Conservation (phyloP, 1,140 invertebrate species). For the Microplitis mediator region DNA sequence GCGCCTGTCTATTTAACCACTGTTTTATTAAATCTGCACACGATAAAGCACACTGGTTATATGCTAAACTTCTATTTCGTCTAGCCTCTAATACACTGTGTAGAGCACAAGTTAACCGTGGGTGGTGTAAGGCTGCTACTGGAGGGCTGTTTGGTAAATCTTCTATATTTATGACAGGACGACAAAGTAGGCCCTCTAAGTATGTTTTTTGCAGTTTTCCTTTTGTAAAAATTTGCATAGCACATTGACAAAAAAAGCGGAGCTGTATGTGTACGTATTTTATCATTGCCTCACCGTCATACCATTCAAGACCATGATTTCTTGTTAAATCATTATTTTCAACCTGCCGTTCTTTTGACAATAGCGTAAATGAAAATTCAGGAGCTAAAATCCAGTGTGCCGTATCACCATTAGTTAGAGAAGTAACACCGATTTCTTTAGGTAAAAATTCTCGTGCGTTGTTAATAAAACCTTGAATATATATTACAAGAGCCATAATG, state of each 20-base stretch:
- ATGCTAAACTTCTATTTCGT: background rate
- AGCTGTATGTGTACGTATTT: no score
- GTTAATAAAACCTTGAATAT: no score
- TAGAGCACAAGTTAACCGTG: background rate
- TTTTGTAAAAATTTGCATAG: no score
- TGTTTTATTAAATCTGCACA: no score
- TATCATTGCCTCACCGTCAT: background rate
- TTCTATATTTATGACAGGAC: no score
- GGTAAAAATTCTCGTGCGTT: no score
- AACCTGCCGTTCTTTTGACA: background rate
- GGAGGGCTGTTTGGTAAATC: background rate
- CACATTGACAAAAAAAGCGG: no score
- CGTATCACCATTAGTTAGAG: background rate
- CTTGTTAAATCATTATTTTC: background rate
- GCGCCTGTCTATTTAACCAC: no score
- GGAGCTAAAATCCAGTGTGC: background rate
- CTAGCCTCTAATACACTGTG: background rate
- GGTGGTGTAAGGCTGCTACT: background rate
- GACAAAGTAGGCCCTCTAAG: no score
- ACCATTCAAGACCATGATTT: background rate
- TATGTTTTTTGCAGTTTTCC: no score
- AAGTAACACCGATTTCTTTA: conserved; percentile 11
- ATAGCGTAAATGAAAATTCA: background rate
- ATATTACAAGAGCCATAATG: no score
- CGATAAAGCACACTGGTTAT: background rate